Base-by-base conservation (phyloP, 2,797 vertebrate genomes). In the Anas acuta region DNA sequence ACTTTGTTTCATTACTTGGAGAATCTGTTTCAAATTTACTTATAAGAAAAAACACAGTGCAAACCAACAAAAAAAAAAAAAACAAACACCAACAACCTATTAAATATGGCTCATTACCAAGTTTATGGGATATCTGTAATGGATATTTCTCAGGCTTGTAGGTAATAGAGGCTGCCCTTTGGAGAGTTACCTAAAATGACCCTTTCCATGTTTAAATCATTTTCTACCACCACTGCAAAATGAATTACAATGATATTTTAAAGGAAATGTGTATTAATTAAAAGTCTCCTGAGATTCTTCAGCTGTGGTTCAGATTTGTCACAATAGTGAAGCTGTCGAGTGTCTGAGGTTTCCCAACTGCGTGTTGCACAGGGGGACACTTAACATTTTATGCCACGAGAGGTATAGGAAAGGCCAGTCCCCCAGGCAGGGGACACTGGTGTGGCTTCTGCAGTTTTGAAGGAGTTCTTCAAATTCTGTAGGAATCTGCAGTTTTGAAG, bases 11-110 rank as follows among this genome's bases (percentile, higher is more conserved):
- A 71, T 96, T 95, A 82, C 93, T 96, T 91, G 66, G 58, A 77
- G 76, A 91, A 83, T 97, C 95, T 97, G 96, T 94, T 97, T 97
- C 91, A 89, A 95, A 96, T 97, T 96, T 94, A 83, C 91, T 92
- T 90, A 70, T 49, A 58, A 32, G 54, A 77, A 75, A 37, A 73
- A 49, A 69, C 23, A 53, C 25, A 26, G 25, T 51, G 26, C 23
- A 53, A 26, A 53, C 25, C 14, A 53, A 53, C 25, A 62, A 37
- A 14, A 25, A 11, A 7, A 21, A 10, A 25, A 26, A 41, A 39
- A 9, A 22, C 7, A 25, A 26, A 8, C 49, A 51, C 25, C 49
- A 51, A 51, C 23, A 77, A 54, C 57, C 84, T 84, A 96, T 96
- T 95, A 93, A 97, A 95, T 90, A 41, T 89, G 84, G 53, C 92